phyloP scores from a whole-genome alignment of 2,113 vertebrate genomes.

The Dromiciops gliroides region DNA sequence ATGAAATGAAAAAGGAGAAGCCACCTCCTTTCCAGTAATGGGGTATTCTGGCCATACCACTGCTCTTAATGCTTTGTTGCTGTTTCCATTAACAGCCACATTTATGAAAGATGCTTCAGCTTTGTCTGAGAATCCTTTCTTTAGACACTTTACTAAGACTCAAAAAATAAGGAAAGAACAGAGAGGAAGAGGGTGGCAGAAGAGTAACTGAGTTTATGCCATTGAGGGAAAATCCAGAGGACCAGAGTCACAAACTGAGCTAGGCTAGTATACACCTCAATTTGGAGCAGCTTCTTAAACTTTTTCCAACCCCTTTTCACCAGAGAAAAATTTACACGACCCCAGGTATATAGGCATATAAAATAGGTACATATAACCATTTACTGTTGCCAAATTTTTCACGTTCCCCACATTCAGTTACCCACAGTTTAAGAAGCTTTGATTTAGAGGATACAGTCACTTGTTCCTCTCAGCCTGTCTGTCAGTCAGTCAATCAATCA shows the following conservation, averaged over 20 bases:
- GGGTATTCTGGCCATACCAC: background rate
- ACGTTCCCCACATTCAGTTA: too few species aligned
- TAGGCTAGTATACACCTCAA: background rate
- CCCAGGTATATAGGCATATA: too few species aligned
- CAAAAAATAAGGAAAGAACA: background rate
- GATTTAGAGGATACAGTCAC: background rate
- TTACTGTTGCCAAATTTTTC: too few species aligned
- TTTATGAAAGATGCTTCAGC: background rate
- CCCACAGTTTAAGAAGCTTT: too few species aligned
- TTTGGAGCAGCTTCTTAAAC: too few species aligned
- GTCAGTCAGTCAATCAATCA: background rate
- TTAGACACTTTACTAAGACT: background rate
- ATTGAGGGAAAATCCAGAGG: background rate
- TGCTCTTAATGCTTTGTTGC: constrained; percentile 14
- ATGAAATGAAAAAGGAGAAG: constrained; percentile 55
- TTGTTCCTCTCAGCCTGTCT: background rate
- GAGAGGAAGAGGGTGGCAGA: background rate
- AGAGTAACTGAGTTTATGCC: background rate
- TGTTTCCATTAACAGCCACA: background rate
- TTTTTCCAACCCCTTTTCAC: too few species aligned
- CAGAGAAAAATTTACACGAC: too few species aligned
- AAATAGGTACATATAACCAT: too few species aligned
- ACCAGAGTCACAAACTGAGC: background rate
- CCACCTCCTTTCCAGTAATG: constrained; percentile 35
- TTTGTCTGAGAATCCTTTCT: background rate